phyloP scores from a whole-genome alignment of 2,888 invertebrate species.

The Myopa tessellatipennis region DNA sequence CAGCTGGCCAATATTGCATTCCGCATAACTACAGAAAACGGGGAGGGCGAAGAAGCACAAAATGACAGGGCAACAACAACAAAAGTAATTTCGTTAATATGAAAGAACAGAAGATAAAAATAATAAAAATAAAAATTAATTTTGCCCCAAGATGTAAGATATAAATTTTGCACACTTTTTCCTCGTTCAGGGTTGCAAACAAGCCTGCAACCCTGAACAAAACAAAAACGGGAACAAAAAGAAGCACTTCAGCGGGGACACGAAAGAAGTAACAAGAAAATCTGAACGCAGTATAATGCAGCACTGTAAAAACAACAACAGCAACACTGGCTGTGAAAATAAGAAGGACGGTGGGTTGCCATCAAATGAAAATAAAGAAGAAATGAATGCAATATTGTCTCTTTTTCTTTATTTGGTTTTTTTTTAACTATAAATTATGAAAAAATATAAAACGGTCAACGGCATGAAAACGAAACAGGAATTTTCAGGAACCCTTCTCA shows the following conservation, averaged over 20 bases:
- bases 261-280: not conserved
- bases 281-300: not conserved
- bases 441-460: too few relatives aligned
- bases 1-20: too few relatives aligned
- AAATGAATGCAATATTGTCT: too few relatives aligned
- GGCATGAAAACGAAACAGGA: too few relatives aligned
- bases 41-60: not conserved
- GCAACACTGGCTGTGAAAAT: too few relatives aligned
- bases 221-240: not conserved
- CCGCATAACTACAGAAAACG: not conserved
- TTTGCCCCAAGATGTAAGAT: not conserved
- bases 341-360: too few relatives aligned
- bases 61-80: not conserved
- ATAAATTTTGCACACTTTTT: conserved; percentile 16
- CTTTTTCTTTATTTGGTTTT: too few relatives aligned
- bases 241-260: not conserved
- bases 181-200: not conserved
- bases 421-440: too few relatives aligned
- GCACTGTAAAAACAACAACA: too few relatives aligned
- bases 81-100: conserved; percentile 14
- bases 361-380: too few relatives aligned
- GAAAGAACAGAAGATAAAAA: not conserved
- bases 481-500: too few relatives aligned
- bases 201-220: not conserved
- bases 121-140: conserved; percentile 15